Evolutionary conservation across 2,888 invertebrate species (phyloP), one percentile per base, ranked within the genome.

Genomic region (Adineta ricciae): DNA sequence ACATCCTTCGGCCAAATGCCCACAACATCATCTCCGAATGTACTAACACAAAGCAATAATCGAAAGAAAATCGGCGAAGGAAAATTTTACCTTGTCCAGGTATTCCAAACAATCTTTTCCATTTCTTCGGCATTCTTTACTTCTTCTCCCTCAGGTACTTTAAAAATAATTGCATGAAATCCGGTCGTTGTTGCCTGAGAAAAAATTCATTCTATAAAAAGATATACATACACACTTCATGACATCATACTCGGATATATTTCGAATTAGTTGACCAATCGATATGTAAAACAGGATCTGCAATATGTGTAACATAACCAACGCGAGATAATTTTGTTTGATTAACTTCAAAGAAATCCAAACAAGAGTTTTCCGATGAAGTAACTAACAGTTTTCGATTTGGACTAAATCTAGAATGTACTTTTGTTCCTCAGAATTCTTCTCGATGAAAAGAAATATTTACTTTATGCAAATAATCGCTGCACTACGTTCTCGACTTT

Each of bases 11-110:
- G 90, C 91, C 91, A 91, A 78, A 90, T 89, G 19, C 91, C 91
- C n/a, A 89, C 86, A 9, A 90, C 90, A 84, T 90, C 90, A 52
- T 88, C 87, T 5, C 90, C 90, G 19, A 90, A 87, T n/a, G 89
- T 88, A 87, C 91, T 91, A 87, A 27, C 11, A 46, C 11, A 46
- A 46, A 46, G 11, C 46, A 46, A 46, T 46, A 11, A 46, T 46
- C 11, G n/a, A n/a, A n/a, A n/a, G n/a, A n/a, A n/a, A n/a, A n/a
- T n/a, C n/a, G n/a, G n/a, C n/a, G n/a, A n/a, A n/a, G n/a, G n/a
- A n/a, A n/a, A n/a, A n/a, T n/a, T 85, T 84, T 87, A 90, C 90
- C 90, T 90, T 32, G 90, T 90, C 90, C 90, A 90, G 16, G 89
- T 87, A 32, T 88, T 88, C 89, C 90, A 90, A 14, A 89, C 89